phyloP scores from a whole-genome alignment of 2,888 invertebrate genomes.

The Sarcophaga variegata region DNA sequence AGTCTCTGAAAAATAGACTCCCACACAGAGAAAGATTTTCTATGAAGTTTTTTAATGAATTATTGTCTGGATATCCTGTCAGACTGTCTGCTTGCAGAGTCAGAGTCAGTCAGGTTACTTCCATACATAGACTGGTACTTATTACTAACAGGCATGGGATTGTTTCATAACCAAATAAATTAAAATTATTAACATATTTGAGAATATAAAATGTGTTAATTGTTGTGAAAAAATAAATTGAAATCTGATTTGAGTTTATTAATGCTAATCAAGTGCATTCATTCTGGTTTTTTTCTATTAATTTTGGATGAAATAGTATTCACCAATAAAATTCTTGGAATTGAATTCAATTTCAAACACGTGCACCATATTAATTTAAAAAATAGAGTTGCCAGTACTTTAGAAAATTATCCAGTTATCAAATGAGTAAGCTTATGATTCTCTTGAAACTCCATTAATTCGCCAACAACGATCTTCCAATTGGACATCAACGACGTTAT shows the following conservation, averaged over 20 bases:
- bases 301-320: too few species aligned
- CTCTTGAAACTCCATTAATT: too few species aligned
- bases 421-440: too few species aligned
- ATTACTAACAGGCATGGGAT: conserved; percentile 15
- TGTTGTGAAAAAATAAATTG: background rate
- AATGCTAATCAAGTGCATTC: conserved; percentile 10
- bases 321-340: background rate
- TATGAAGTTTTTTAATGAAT: conserved; percentile 58
- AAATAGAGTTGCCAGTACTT: too few species aligned
- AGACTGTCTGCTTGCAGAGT: conserved; percentile 55
- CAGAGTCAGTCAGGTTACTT: conserved; percentile 60
- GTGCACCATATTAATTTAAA: too few species aligned
- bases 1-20: background rate
- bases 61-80: conserved; percentile 67
- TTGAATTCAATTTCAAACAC: background rate
- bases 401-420: too few species aligned
- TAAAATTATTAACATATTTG: background rate
- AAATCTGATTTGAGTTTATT: background rate
- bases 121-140: conserved; percentile 29
- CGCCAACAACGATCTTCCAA: too few species aligned
- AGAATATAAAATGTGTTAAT: background rate
- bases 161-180: background rate
- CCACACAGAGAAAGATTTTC: conserved; percentile 4
- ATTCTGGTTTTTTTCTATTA: too few species aligned
- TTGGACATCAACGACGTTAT: too few species aligned